Conservation (phyloP, 1,140 invertebrate genomes). For the Chironomus tepperi region DNA sequence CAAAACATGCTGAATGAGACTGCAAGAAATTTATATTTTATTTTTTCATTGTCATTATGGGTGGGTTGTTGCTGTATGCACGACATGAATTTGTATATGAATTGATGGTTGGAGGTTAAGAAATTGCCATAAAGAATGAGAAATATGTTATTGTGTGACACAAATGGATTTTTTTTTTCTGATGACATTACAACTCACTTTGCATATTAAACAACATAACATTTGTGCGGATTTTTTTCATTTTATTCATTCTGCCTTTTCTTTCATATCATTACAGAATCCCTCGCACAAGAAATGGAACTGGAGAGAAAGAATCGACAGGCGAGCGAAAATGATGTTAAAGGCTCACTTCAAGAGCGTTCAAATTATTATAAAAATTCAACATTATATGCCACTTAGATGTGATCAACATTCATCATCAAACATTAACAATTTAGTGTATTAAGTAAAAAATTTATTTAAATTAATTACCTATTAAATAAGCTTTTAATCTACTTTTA, state of each 20-base stretch:
- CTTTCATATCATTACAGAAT: constrained; percentile 52
- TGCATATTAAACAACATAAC: constrained; percentile 6
- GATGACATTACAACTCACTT: constrained; percentile 6
- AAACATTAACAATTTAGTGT: neutral
- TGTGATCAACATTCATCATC: constrained; percentile 26
- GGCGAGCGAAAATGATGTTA: constrained; percentile 70
- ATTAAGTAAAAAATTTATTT: neutral
- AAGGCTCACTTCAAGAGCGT: constrained; percentile 71
- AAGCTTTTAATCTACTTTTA: neutral
- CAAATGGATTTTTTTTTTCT: constrained; percentile 18
- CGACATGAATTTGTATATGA: neutral
- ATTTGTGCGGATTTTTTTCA: constrained; percentile 4
- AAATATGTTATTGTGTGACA: neutral
- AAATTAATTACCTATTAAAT: neutral
- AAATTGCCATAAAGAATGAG: no score
- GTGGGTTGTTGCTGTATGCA: neutral
- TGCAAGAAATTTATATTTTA: neutral
- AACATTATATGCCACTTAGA: constrained; percentile 76
- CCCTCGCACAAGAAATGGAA: constrained; percentile 73
- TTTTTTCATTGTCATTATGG: constrained; percentile 12
- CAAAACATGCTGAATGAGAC: neutral
- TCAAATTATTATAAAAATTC: constrained; percentile 77
- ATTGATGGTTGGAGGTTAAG: no score
- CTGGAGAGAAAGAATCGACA: constrained; percentile 74
- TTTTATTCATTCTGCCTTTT: constrained; percentile 30